A percentile compares a stretch with the other conserved stretches of the same genome.
These are phyloP conservation scores for Andricus curvator DNA, from an alignment of 2,888 invertebrate species.

Conservation along the genomic window DNA sequence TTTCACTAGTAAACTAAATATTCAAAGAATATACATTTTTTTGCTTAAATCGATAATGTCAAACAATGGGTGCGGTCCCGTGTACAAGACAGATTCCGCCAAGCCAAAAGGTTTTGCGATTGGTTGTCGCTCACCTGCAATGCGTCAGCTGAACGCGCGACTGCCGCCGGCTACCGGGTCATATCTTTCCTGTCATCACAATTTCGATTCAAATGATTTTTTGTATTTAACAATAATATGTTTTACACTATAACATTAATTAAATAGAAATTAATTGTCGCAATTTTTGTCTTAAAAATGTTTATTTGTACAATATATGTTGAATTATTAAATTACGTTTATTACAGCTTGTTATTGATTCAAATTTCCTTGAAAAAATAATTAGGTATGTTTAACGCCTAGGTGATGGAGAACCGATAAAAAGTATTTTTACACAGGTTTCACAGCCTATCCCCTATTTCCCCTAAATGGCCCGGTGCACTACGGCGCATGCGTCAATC, in stretches of 20 bases:
- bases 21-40: background rate
- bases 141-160: conserved; percentile 84
- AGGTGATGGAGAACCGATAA: background rate
- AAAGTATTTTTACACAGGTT: no score
- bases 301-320: background rate
- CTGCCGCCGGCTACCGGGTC: conserved; percentile 76
- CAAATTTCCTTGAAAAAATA: background rate
- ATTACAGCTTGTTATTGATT: background rate
- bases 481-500: no score
- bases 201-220: background rate
- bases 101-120: conserved; percentile 83
- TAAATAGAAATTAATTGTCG: background rate
- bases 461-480: no score
- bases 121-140: conserved; percentile 92
- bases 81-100: conserved; percentile 83
- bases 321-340: background rate
- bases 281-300: background rate
- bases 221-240: conserved; percentile 14
- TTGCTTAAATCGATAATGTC: conserved; percentile 44
- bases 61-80: conserved; percentile 82
- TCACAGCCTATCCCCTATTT: no score
- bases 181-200: conserved; percentile 46
- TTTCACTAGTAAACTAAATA: background rate
- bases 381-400: background rate
- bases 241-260: background rate